phyloP scores from a whole-genome alignment of 2,797 vertebrate species.

The Semaprochilodus insignis region DNA sequence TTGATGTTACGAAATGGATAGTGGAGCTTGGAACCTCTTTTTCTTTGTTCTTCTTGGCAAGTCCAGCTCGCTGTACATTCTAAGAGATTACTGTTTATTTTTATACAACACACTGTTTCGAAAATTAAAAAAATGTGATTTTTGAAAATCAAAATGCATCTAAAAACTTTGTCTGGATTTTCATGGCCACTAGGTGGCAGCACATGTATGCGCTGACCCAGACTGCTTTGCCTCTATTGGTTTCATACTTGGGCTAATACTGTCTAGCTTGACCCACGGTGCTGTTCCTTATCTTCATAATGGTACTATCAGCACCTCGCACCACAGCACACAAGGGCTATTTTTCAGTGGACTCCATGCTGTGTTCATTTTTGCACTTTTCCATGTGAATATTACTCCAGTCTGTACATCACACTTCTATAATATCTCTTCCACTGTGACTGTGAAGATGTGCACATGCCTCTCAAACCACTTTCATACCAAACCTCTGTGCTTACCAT shows the following conservation, averaged over 20 bases:
- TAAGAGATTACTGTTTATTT: slow-evolving; percentile 47
- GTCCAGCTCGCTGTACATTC: slow-evolving; percentile 24
- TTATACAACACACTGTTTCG: slow-evolving; percentile 38
- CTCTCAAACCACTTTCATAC: neutral
- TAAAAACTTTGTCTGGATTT: neutral
- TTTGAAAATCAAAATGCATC: neutral
- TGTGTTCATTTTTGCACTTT: neutral
- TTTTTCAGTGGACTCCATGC: neutral
- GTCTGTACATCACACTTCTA: neutral
- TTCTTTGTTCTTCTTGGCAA: neutral
- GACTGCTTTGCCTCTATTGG: neutral
- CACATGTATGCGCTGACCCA: neutral
- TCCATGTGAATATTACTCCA: slow-evolving; percentile 2
- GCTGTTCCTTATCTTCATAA: neutral
- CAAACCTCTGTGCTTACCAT: neutral
- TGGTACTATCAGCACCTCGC: neutral
- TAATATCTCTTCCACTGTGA: neutral
- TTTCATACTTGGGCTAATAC: neutral
- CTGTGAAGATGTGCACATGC: neutral
- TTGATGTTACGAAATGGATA: neutral
- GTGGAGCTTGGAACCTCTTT: neutral
- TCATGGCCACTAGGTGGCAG: slow-evolving; percentile 40
- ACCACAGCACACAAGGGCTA: neutral
- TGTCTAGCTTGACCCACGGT: neutral
- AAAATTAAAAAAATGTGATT: slow-evolving; percentile 23